These are phyloP conservation scores for Brenthis ino DNA, from an alignment of 2,888 invertebrate species.

Conservation along the genomic window DNA sequence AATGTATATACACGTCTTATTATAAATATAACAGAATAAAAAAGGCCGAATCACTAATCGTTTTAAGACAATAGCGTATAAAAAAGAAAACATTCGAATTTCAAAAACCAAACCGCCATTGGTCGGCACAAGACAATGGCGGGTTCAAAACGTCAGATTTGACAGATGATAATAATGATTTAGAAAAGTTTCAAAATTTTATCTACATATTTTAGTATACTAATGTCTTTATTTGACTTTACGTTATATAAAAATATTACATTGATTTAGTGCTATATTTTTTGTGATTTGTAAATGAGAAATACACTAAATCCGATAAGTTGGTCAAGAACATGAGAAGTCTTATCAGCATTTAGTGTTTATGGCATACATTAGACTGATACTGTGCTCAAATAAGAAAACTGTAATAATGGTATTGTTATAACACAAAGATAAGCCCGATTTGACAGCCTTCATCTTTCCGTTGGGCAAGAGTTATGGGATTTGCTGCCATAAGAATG, in stretches of 20 bases:
- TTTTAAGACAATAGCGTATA: slow-evolving; percentile 55
- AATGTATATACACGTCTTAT: slow-evolving; percentile 15
- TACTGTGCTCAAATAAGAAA: too few relatives aligned
- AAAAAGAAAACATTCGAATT: slow-evolving; percentile 67
- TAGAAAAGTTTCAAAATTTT: slow-evolving; percentile 12
- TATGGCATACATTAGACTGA: too few relatives aligned
- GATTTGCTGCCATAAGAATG: too few relatives aligned
- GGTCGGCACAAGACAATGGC: slow-evolving; percentile 64
- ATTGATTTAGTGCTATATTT: neutral
- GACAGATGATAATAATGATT: slow-evolving; percentile 59
- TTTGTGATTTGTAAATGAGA: neutral
- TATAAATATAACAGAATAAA: slow-evolving; percentile 13
- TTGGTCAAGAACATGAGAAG: too few relatives aligned
- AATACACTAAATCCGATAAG: too few relatives aligned
- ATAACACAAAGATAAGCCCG: too few relatives aligned
- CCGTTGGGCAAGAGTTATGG: too few relatives aligned
- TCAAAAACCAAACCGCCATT: slow-evolving; percentile 65
- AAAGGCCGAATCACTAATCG: slow-evolving; percentile 24
- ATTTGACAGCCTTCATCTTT: too few relatives aligned
- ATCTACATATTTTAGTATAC: slow-evolving; percentile 6
- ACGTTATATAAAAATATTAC: neutral
- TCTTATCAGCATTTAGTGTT: too few relatives aligned
- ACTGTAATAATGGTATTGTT: too few relatives aligned
- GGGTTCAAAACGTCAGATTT: slow-evolving; percentile 69
- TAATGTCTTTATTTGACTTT: slow-evolving; percentile 2